Base-by-base conservation (phyloP, 1,140 invertebrate genomes). In the Tachypleus tridentatus region DNA sequence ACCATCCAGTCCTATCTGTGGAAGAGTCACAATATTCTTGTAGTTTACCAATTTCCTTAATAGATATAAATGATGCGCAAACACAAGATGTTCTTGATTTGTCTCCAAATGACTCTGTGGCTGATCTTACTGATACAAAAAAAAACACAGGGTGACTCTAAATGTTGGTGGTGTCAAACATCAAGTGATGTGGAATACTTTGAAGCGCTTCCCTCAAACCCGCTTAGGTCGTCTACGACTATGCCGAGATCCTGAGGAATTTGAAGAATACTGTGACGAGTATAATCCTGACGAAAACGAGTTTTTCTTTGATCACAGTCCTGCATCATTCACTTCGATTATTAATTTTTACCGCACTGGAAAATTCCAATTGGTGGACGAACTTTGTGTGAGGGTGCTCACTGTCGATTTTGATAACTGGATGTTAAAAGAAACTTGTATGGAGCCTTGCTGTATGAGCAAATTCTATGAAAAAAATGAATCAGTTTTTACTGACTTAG, bases 301-400 rank as follows among this genome's bases (percentile, higher is more conserved):
- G 81, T 98, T 96, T 78, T 98, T 98, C 80, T 98, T 98, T 81
- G 96, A 98, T 80, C 85, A 95, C 63, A 94, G 98, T 80, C 95
- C 95, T 67, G 90, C 94, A 74, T 95, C 93, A 70, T 99, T 99
- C 79, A 91, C 89, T 80, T 95, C 93, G 69, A 95, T 99, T 70
- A 82, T 99, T 66, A 98, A 98, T 80, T 98, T 98, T 79, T 98
- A 97, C 81, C 85, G 96, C 68, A 97, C 93, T 66, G 94, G 94
- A 51, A 97, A 97, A 77, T 82, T 98, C 61, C 96, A 98, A 81
- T 83, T 98, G 72, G 93, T 97, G 70, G 94, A 98, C 77, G 95
- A 98, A 80, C 97, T 98, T 93, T 98, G 95, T 79, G 95, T 98
- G 69, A 82, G 98, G 72, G 93, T 94, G 66, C 98, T 98, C 81